Percentiles rank a stretch among this genome's conserved stretches.
Conservation (phyloP, 2,888 invertebrate genomes). For the Leptopterna dolabrata region DNA sequence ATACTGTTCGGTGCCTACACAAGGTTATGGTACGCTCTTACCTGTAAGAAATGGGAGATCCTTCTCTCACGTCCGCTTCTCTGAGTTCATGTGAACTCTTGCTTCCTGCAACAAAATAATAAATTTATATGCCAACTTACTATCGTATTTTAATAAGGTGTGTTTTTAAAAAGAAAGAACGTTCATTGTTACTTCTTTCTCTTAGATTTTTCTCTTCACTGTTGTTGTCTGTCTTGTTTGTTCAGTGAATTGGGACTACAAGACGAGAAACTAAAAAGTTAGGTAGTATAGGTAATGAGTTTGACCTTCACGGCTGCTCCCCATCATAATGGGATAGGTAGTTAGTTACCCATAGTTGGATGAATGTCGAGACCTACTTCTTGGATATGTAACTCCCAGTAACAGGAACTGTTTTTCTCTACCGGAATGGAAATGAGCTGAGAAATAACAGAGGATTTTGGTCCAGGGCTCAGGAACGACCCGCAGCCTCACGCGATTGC, state of each 20-base stretch:
- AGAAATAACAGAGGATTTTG: not conserved
- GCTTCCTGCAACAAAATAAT: not conserved
- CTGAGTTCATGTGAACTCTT: conserved; percentile 35
- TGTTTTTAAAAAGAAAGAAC: no score
- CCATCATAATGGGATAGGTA: no score
- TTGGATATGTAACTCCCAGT: not conserved
- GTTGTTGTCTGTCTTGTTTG: no score
- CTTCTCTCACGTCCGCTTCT: conserved; percentile 8
- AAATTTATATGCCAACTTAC: not conserved
- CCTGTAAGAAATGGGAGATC: conserved; percentile 15
- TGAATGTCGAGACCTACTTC: not conserved
- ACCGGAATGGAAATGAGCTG: not conserved
- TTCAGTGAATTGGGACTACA: no score
- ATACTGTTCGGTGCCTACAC: no score
- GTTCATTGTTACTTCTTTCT: no score
- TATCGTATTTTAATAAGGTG: no score
- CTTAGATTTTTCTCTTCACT: no score
- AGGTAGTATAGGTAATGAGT: no score
- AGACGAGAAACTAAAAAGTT: no score
- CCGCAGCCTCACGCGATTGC: not conserved
- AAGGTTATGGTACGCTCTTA: no score
- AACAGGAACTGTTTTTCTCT: not conserved
- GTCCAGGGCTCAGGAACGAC: not conserved
- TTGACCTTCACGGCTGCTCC: no score
- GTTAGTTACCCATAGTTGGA: not conserved